Evolutionary conservation across 2,113 vertebrate genomes (phyloP).

Genomic region (Phaetusa simplex): DNA sequence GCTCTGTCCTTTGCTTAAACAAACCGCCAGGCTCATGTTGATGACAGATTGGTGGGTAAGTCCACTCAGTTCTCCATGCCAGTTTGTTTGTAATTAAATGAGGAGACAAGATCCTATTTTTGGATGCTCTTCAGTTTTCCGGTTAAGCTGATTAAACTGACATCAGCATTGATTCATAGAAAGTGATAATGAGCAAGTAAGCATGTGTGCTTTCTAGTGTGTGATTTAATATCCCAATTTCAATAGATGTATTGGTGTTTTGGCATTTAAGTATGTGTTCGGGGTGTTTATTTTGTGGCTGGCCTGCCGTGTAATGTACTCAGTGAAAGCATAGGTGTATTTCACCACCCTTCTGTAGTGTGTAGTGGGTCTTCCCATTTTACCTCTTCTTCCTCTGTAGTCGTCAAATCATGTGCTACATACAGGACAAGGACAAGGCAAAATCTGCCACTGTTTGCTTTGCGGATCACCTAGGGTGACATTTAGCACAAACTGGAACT

Average conservation of each 20-base stretch:
- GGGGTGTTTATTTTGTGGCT: not conserved
- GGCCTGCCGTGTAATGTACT: fast-evolving
- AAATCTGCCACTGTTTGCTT: not conserved
- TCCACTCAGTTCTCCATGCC: not conserved
- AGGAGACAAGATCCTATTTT: not conserved
- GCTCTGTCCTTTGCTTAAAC: not conserved
- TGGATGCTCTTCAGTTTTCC: constrained; percentile 20
- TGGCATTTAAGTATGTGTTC: not conserved
- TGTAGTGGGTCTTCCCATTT: not conserved
- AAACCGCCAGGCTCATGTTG: not conserved
- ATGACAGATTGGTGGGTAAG: not conserved
- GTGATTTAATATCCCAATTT: not conserved
- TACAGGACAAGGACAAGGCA: not conserved
- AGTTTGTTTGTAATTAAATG: constrained; percentile 7
- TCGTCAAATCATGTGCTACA: not conserved
- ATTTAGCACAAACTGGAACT: not conserved
- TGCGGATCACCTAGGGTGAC: not conserved
- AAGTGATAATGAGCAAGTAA: not conserved
- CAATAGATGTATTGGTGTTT: not conserved
- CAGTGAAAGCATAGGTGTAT: not conserved
- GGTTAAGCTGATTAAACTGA: not conserved
- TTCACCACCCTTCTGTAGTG: not conserved
- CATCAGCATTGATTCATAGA: not conserved
- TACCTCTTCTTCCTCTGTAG: not conserved
- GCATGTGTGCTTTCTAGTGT: not conserved